Conservation (phyloP, 1,140 invertebrate genomes). For the Bombus confusus region DNA sequence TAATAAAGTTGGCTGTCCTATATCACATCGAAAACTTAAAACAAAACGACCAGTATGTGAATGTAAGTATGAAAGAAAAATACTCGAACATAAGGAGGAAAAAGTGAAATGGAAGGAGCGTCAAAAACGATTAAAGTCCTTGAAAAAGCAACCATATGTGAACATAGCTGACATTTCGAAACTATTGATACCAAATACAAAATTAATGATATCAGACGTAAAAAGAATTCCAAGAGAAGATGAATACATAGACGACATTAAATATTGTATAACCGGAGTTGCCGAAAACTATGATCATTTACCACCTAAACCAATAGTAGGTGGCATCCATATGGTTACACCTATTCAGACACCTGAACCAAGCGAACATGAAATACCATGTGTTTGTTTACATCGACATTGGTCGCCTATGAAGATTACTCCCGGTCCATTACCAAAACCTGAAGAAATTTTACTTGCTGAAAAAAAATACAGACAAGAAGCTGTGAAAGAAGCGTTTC, state of each 20-base stretch:
- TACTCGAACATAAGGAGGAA: constrained; percentile 68
- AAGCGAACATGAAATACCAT: constrained; percentile 50
- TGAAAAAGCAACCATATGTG: constrained; percentile 58
- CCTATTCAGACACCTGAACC: constrained; percentile 65
- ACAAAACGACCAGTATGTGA: constrained; percentile 74
- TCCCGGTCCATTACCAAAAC: constrained; percentile 34
- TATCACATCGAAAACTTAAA: constrained; percentile 39
- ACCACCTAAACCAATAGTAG: constrained; percentile 51
- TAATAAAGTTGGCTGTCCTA: constrained; percentile 11
- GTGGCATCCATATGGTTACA: constrained; percentile 68
- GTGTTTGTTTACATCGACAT: constrained; percentile 46
- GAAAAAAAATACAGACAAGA: constrained; percentile 36
- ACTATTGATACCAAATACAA: constrained; percentile 57
- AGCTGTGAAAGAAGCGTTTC: constrained; percentile 29
- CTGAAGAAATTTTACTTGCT: constrained; percentile 1
- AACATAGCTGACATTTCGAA: constrained; percentile 60
- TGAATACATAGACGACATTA: constrained; percentile 39
- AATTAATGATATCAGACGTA: constrained; percentile 65
- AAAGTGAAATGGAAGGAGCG: constrained; percentile 58
- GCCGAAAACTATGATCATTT: constrained; percentile 55
- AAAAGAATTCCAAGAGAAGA: constrained; percentile 54
- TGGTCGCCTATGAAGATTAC: constrained; percentile 59
- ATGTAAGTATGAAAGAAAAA: constrained; percentile 75
- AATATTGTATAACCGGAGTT: constrained; percentile 61
- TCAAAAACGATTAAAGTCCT: constrained; percentile 55